Percentiles rank a stretch among this genome's conserved stretches.
Conservation (phyloP, 2,888 invertebrate genomes). For the Odontocerum albicorne region DNA sequence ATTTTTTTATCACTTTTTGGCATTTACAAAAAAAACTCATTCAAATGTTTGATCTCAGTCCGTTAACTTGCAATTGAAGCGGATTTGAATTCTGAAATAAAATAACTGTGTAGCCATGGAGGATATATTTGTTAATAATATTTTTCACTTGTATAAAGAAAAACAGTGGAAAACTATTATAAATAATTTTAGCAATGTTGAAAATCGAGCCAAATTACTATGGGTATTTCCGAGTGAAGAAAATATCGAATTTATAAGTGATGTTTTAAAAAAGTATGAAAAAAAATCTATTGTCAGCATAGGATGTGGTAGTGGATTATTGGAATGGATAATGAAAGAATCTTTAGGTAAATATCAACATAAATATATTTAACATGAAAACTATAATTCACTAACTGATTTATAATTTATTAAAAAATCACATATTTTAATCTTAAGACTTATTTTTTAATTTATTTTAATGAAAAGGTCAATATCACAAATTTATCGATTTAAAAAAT, state of each 20-base stretch:
- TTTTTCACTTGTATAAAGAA: constrained; percentile 48
- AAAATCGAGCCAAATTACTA: constrained; percentile 58
- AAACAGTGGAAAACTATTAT: constrained; percentile 55
- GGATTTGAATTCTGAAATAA: neutral
- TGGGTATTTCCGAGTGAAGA: constrained; percentile 75
- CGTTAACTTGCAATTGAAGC: neutral
- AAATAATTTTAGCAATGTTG: constrained; percentile 51
- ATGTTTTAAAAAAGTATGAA: constrained; percentile 47
- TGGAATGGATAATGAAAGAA: constrained; percentile 76
- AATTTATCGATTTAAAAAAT: no score
- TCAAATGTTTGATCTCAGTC: neutral
- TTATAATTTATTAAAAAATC: neutral
- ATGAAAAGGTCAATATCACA: no score
- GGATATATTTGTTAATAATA: constrained; percentile 46
- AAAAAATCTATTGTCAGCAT: constrained; percentile 64
- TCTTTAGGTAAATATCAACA: constrained; percentile 68
- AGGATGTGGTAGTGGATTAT: constrained; percentile 79
- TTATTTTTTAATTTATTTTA: no score
- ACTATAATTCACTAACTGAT: neutral
- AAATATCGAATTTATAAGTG: constrained; percentile 62
- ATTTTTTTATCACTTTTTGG: neutral
- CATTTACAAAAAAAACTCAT: neutral
- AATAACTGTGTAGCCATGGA: constrained; percentile 41
- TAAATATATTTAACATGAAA: neutral
- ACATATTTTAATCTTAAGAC: neutral